Evolutionary conservation across 2,113 vertebrate species (phyloP), one percentile per base, ranked within the genome.

Genomic region (Chlorodrepanis virens): DNA sequence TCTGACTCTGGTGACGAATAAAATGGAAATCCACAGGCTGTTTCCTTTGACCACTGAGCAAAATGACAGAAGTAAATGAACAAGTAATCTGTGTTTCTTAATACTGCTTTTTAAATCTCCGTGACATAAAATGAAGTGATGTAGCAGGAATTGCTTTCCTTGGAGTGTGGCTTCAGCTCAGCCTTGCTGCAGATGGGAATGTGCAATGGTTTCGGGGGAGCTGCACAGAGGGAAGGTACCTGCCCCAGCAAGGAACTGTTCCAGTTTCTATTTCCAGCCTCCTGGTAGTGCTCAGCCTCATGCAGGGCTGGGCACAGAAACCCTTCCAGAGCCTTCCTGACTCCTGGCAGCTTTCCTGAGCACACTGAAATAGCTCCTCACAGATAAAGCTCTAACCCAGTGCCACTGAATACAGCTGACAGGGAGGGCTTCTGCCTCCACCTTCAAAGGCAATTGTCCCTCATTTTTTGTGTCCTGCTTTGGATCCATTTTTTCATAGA

Each of bases 341-440:
- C 50, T 94, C 14, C 60, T 93, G 93, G 86, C 86, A 68, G 42
- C 60, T 27, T 63, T 84, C 72, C 87, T 87, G 78, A 84, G 81
- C 57, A 85, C 69, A 40, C 74, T 78, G 7, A 94, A 96, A 93
- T 76, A 97, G 64, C 80, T 93, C 60, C 44, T 83, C 57, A 25
- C 28, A 77, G 39, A 56, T 22, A 28, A 68, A 94, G 33, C 27
- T 87, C 64, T 70, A 84, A 53, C 77, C 78, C 35, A 60, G 49
- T 70, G 67, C 75, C 40, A 44, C 65, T 37, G 78, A 80, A 40
- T 59, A 82, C 64, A 91, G 70, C 60, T 87, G 61, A 65, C 49
- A 68, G 5, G 39, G 44, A 75, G n/a, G 69, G 56, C 60, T 84
- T 77, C 72, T 15, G 57, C 77, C 52, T 82, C 23, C 16, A 79